Conservation (phyloP, 2,888 invertebrate genomes). For the Harpalus rufipes region DNA sequence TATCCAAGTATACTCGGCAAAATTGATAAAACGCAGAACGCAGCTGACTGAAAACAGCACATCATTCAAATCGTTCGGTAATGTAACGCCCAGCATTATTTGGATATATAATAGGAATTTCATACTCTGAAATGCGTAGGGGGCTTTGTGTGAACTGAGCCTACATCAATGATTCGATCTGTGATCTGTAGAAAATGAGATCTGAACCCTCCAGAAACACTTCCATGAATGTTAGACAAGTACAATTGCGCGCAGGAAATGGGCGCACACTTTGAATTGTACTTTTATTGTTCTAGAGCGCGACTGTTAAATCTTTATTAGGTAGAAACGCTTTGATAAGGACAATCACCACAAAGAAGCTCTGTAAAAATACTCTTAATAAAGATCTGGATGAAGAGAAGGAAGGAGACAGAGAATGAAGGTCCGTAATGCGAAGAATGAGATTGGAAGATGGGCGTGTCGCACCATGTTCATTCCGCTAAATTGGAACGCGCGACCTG, state of each 20-base stretch:
- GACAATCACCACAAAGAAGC: constrained; percentile 55
- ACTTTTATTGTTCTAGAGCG: constrained; percentile 63
- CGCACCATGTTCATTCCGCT: constrained; percentile 61
- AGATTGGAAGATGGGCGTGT: constrained; percentile 62
- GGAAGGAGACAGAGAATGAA: constrained; percentile 37
- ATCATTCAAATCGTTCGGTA: too few species aligned
- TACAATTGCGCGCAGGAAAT: constrained; percentile 42
- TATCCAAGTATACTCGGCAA: too few species aligned
- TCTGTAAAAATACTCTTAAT: constrained; percentile 66
- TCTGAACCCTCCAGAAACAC: constrained; percentile 41
- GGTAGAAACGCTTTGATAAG: constrained; percentile 66
- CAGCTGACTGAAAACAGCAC: too few species aligned
- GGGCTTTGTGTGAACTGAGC: background rate
- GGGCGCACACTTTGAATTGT: constrained; percentile 56
- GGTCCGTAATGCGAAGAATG: constrained; percentile 52
- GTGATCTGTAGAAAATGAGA: constrained; percentile 29
- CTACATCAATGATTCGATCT: constrained; percentile 33
- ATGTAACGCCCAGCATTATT: background rate
- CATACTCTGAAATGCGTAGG: background rate
- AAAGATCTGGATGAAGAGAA: constrained; percentile 58
- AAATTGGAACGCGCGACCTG: constrained; percentile 67
- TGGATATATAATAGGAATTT: background rate
- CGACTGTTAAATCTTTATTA: constrained; percentile 66
- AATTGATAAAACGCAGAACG: too few species aligned
- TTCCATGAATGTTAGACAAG: constrained; percentile 60